phyloP scores from a whole-genome alignment of 2,797 vertebrate species.

The Mormyrops attenuatus region DNA sequence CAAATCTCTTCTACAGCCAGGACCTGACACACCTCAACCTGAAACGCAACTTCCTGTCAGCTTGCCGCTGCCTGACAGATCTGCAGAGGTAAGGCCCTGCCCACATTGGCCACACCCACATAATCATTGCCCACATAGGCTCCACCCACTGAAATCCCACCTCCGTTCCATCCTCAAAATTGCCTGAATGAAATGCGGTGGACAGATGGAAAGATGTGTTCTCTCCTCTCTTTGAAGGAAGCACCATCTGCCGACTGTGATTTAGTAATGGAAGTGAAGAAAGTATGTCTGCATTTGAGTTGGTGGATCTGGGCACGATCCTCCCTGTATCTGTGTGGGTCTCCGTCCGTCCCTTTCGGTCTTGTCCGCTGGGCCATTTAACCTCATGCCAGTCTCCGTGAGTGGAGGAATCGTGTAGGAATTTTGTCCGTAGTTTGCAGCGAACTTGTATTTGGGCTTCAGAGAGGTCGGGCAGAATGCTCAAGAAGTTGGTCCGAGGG shows the following conservation, averaged over 20 bases:
- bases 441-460: not conserved
- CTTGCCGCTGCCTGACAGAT: slow-evolving; percentile 72
- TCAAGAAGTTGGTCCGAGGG: not conserved
- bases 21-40: slow-evolving; percentile 98
- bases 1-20: slow-evolving; percentile 94
- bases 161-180: not conserved
- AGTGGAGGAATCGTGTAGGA: not conserved
- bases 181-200: not conserved
- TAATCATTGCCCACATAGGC: not conserved
- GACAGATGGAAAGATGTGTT: not conserved
- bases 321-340: not conserved
- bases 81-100: slow-evolving; percentile 77
- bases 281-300: slow-evolving; percentile 6
- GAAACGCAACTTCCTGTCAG: slow-evolving; percentile 89
- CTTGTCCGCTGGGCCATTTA: not conserved
- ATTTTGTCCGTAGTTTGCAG: not conserved
- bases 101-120: not conserved
- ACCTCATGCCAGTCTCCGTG: not conserved
- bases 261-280: not conserved
- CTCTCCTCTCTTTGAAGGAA: not conserved
- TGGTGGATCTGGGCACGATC: slow-evolving; percentile 6
- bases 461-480: not conserved
- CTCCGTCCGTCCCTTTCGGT: not conserved
- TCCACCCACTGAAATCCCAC: not conserved
- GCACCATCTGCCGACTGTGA: slow-evolving; percentile 18